Conservation (phyloP, 2,888 invertebrate species). For the Sesia bembeciformis region DNA sequence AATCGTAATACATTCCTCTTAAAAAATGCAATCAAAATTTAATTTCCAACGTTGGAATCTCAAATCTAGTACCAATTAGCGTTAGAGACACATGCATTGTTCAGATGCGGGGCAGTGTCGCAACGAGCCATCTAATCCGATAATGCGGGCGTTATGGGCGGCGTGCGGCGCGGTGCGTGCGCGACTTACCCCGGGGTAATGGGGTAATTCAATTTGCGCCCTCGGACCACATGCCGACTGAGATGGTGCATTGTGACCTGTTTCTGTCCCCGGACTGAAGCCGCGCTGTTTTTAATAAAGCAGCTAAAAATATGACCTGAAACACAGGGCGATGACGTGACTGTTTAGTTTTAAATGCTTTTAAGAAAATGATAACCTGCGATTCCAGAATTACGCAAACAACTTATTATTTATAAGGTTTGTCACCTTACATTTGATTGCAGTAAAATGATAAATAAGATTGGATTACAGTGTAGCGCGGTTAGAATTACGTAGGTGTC, state of each 20-base stretch:
- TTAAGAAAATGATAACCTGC: too few relatives aligned
- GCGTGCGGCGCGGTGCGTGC: constrained; percentile 8
- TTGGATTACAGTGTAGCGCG: too few relatives aligned
- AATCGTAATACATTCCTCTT: too few relatives aligned
- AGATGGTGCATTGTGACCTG: constrained; percentile 8
- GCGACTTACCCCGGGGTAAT: constrained; percentile 11
- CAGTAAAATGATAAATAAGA: too few relatives aligned
- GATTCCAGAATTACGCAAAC: too few relatives aligned
- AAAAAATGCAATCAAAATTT: too few relatives aligned
- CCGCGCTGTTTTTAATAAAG: constrained; percentile 51
- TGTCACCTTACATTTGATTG: too few relatives aligned
- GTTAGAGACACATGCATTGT: constrained; percentile 17
- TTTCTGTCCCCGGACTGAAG: constrained; percentile 16
- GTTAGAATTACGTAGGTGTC: too few relatives aligned
- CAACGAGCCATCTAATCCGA: constrained; percentile 26
- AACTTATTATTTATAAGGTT: too few relatives aligned
- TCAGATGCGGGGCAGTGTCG: constrained; percentile 16
- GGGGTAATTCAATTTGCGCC: constrained; percentile 27
- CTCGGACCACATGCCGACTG: constrained; percentile 25
- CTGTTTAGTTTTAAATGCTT: too few relatives aligned
- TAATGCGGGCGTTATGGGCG: constrained; percentile 30
- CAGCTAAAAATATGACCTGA: background rate
- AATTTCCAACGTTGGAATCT: constrained; percentile 22
- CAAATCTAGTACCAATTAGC: constrained; percentile 12
- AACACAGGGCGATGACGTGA: too few relatives aligned